phyloP scores from a whole-genome alignment of 2,888 invertebrate species.

The Chrysolina oricalcia region DNA sequence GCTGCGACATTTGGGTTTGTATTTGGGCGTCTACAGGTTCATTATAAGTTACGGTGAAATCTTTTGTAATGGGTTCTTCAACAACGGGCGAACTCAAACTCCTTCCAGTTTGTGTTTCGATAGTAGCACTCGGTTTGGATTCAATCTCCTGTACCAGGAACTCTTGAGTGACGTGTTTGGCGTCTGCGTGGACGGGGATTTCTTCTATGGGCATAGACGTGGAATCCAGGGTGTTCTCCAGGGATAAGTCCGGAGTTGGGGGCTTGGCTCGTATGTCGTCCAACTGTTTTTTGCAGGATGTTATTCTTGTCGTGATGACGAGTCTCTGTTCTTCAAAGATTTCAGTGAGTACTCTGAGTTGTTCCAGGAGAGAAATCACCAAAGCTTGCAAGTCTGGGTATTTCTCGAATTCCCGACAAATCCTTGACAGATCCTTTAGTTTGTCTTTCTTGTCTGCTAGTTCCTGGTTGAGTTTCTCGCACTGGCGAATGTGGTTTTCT shows the following conservation, averaged over 20 bases:
- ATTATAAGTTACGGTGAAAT: constrained; percentile 74
- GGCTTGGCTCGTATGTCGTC: constrained; percentile 62
- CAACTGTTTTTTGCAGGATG: constrained; percentile 73
- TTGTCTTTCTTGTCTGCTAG: constrained; percentile 72
- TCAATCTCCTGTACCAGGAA: constrained; percentile 54
- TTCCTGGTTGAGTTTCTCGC: constrained; percentile 66
- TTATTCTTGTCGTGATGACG: constrained; percentile 77
- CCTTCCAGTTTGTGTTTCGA: constrained; percentile 81
- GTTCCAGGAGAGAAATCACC: constrained; percentile 73
- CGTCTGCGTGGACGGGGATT: constrained; percentile 65
- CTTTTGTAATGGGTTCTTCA: constrained; percentile 70
- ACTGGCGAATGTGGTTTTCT: constrained; percentile 63
- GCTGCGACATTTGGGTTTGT: constrained; percentile 71
- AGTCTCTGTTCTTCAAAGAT: constrained; percentile 78
- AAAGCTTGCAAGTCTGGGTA: constrained; percentile 72
- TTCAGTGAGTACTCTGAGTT: constrained; percentile 75
- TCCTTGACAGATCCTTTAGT: constrained; percentile 71
- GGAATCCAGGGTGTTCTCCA: constrained; percentile 80
- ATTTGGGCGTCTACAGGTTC: constrained; percentile 77
- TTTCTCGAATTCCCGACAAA: constrained; percentile 72
- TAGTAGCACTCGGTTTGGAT: constrained; percentile 67
- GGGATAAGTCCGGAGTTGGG: constrained; percentile 70
- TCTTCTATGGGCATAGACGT: constrained; percentile 82
- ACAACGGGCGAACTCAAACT: constrained; percentile 72
- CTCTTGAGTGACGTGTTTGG: constrained; percentile 56